Evolutionary conservation across 1,140 invertebrate genomes (phyloP), one percentile per base, ranked within the genome.

Genomic region (Zaprionus kolodkinae): DNA sequence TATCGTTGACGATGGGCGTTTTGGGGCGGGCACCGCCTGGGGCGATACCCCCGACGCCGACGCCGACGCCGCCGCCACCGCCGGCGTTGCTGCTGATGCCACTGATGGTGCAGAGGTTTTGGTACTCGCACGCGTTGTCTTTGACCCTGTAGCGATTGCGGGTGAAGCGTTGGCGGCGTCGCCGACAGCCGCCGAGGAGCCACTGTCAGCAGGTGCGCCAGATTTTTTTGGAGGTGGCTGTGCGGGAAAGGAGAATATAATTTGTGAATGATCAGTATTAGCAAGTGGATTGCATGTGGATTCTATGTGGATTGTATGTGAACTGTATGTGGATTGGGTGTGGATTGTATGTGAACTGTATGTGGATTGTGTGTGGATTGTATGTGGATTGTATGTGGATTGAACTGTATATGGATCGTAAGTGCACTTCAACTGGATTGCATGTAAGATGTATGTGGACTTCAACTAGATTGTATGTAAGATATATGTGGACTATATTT

Each of bases 141-240:
- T 91, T 89, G 76, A 89, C 86, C 66, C 85, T 78, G 7, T 89
- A 89, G 3, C 86, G 86, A 35, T 89, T 89, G 72, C 79, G 78
- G 25, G 81, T 78, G 40, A 85, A 90, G 9, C 81, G 78, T 40
- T 90, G 90, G 30, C 89, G 77, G 52, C 88, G 91, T 55, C 91
- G 64, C 6, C 86, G 78, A 43, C 91, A 92, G 30, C 91, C 91
- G 76, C 91, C 78, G 76, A 92, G 61, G 13, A 92, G 85, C 91
- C 82, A 92, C 55, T 91, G 91, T 92, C 92, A 92, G 91, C 92
- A 92, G 56, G 88, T 92, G 72, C 88, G 81, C 91, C 91, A 92
- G 81, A 92, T 84, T 78, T 92, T 92, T 25, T 87, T 87, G 6
- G 91, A 87, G 69, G 89, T 83, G 48, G 77, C 73, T 69, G 72